These are phyloP conservation scores for Alcedo atthis DNA, from an alignment of 2,797 vertebrate genomes.

Conservation along the genomic window DNA sequence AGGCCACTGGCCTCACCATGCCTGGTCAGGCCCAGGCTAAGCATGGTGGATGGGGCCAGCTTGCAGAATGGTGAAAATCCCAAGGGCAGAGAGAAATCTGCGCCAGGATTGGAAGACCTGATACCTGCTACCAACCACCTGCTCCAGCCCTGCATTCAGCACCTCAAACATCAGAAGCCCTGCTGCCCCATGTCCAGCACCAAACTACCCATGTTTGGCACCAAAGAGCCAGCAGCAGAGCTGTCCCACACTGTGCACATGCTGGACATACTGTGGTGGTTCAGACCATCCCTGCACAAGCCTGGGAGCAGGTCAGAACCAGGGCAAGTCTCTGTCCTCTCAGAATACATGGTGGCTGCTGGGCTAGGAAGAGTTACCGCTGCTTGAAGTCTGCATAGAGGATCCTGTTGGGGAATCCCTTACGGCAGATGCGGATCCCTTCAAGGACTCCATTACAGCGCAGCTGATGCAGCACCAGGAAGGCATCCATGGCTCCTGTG, in stretches of 20 bases:
- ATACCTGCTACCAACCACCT: background rate
- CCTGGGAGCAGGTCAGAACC: background rate
- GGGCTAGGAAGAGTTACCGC: constrained; percentile 75
- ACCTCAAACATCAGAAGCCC: background rate
- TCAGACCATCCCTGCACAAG: background rate
- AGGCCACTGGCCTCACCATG: background rate
- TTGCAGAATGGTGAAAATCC: background rate
- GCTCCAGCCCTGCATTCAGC: background rate
- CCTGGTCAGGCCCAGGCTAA: background rate
- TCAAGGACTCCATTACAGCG: constrained; percentile 92
- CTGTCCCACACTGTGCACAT: background rate
- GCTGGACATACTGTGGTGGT: fast-evolving
- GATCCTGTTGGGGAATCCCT: constrained; percentile 93
- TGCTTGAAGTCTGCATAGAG: constrained; percentile 92
- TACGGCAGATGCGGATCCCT: constrained; percentile 94
- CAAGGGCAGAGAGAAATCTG: background rate
- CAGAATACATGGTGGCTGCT: fast-evolving
- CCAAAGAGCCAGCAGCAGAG: background rate
- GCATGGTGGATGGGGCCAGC: background rate
- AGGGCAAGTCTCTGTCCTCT: background rate
- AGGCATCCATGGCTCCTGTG: constrained; percentile 89
- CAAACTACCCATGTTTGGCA: background rate
- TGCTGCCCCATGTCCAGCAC: background rate
- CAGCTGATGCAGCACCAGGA: constrained; percentile 92
- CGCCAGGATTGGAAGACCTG: background rate